Conservation (phyloP, 2,888 invertebrate species). For the Melipona bicolor region DNA sequence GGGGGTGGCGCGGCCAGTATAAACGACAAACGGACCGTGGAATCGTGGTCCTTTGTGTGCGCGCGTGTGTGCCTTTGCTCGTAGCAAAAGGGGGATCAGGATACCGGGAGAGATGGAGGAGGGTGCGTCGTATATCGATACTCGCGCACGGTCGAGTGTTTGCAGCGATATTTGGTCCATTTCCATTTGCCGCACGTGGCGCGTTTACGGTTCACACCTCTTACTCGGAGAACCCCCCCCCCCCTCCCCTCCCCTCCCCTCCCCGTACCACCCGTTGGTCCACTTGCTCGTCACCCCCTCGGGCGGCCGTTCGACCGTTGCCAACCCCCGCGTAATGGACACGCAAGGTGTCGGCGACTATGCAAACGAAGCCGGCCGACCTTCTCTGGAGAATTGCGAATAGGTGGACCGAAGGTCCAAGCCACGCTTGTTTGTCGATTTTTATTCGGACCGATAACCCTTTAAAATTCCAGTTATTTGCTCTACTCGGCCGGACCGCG, state of each 20-base stretch:
- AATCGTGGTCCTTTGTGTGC: slow-evolving; percentile 45
- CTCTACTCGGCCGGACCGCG: neutral
- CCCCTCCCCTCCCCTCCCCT: neutral
- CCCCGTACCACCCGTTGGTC: slow-evolving; percentile 34
- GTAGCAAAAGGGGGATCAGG: slow-evolving; percentile 66
- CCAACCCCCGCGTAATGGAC: slow-evolving; percentile 79
- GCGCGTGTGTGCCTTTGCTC: slow-evolving; percentile 57
- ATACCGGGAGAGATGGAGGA: slow-evolving; percentile 67
- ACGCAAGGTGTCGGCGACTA: slow-evolving; percentile 81
- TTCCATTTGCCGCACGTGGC: slow-evolving; percentile 83
- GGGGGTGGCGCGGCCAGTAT: slow-evolving; percentile 31
- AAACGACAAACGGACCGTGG: slow-evolving; percentile 69
- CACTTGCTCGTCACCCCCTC: slow-evolving; percentile 40
- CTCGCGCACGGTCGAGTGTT: slow-evolving; percentile 80
- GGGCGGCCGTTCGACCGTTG: slow-evolving; percentile 25
- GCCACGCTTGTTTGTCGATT: slow-evolving; percentile 41
- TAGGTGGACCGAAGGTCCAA: slow-evolving; percentile 45
- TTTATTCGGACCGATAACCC: slow-evolving; percentile 35
- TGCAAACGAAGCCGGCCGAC: slow-evolving; percentile 78
- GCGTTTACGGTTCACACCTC: slow-evolving; percentile 83
- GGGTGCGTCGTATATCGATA: slow-evolving; percentile 81
- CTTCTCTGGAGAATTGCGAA: slow-evolving; percentile 61
- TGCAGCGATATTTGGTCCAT: slow-evolving; percentile 83
- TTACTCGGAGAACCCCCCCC: slow-evolving; percentile 56
- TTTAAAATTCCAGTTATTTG: slow-evolving; percentile 23